phyloP scores from a whole-genome alignment of 2,888 invertebrate species.

The Metacarcinus magister region DNA sequence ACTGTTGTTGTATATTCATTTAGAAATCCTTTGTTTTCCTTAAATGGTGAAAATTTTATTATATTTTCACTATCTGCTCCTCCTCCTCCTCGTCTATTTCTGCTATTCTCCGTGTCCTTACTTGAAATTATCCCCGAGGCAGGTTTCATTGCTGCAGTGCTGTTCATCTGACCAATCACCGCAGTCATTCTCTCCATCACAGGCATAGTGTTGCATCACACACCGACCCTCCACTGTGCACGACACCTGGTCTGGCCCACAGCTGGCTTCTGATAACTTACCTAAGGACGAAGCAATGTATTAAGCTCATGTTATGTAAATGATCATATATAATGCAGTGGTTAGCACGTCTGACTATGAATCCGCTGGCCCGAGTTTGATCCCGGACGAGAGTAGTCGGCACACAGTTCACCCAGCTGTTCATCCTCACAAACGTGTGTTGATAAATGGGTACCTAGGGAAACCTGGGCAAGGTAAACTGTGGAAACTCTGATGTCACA shows the following conservation, averaged over 20 bases:
- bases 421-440: too few species aligned
- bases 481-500: too few species aligned
- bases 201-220: slow-evolving; percentile 90
- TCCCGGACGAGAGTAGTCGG: too few species aligned
- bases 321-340: neutral
- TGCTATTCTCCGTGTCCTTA: neutral
- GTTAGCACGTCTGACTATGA: too few species aligned
- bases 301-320: neutral
- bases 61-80: neutral
- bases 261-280: slow-evolving; percentile 33
- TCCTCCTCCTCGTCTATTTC: neutral
- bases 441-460: too few species aligned
- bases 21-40: neutral
- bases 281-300: neutral
- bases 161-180: slow-evolving; percentile 95
- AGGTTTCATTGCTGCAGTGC: slow-evolving; percentile 88
- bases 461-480: too few species aligned
- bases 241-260: slow-evolving; percentile 70
- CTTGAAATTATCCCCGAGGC: slow-evolving; percentile 83
- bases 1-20: neutral
- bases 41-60: neutral
- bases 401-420: too few species aligned
- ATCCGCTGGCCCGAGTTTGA: too few species aligned
- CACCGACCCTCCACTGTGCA: slow-evolving; percentile 86
- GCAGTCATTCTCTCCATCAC: slow-evolving; percentile 94